These are phyloP conservation scores for Auanema sp. DNA, from an alignment of 2,888 invertebrate genomes.

Conservation along the genomic window DNA sequence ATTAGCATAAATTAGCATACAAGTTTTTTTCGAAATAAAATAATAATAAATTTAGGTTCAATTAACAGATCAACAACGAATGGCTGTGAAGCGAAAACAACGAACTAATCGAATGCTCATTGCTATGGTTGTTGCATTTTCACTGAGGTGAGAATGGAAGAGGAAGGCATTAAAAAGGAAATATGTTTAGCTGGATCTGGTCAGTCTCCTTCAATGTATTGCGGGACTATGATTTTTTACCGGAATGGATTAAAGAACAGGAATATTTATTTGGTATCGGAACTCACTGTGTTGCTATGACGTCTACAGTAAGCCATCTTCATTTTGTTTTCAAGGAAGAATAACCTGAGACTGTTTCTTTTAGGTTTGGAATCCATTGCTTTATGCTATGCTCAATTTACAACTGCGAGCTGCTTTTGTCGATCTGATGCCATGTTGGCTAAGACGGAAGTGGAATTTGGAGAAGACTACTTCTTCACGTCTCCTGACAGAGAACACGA, in stretches of 20 bases:
- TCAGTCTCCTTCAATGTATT: conserved; percentile 59
- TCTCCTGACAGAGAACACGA: conserved; percentile 20
- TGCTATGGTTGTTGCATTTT: conserved; percentile 59
- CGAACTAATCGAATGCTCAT: conserved; percentile 62
- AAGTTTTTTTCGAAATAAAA: no score
- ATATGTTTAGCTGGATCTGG: conserved; percentile 56
- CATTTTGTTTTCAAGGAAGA: not conserved
- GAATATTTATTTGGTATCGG: conserved; percentile 60
- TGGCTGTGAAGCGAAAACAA: conserved; percentile 56
- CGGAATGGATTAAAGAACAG: conserved; percentile 49
- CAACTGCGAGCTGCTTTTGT: conserved; percentile 61
- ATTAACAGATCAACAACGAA: conserved; percentile 54
- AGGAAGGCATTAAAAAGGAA: not conserved
- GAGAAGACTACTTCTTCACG: conserved; percentile 25
- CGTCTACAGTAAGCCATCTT: conserved; percentile 53
- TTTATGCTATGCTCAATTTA: conserved; percentile 59
- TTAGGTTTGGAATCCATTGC: conserved; percentile 60
- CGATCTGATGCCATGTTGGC: conserved; percentile 55
- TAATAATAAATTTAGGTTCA: conserved; percentile 23
- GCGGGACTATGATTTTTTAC: conserved; percentile 58
- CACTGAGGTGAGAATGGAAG: conserved; percentile 33
- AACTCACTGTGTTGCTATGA: conserved; percentile 62
- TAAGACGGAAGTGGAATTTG: conserved; percentile 26
- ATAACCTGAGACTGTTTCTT: conserved; percentile 8
- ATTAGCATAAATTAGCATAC: conserved; percentile 1